Evolutionary conservation across 64 coral and sea anemone genomes (phyloP).

Genomic region (Actinia tenebrosa): DNA sequence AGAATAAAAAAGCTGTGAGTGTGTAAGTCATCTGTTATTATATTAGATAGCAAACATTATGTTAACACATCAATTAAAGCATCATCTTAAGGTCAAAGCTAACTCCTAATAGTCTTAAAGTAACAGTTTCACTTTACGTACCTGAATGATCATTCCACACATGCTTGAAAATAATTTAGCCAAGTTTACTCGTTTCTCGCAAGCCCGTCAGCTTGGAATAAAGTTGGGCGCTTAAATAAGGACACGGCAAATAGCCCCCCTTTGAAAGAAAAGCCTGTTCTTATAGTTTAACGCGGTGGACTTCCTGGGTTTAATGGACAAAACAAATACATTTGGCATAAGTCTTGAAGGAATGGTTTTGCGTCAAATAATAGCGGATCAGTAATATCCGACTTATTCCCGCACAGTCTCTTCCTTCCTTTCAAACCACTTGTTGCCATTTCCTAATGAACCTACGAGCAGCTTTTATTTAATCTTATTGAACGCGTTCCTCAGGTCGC

Average conservation of each 20-base stretch:
- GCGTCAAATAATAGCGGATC: neutral
- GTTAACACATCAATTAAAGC: neutral
- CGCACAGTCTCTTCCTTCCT: neutral
- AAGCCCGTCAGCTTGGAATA: neutral
- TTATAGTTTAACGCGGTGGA: neutral
- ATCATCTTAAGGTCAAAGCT: neutral
- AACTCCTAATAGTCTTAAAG: neutral
- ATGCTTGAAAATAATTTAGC: neutral
- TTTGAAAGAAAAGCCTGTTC: neutral
- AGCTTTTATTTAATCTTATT: conserved; percentile 5
- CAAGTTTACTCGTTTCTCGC: neutral
- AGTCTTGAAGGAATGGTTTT: neutral
- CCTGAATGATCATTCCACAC: neutral
- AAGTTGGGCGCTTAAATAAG: neutral
- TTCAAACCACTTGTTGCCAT: conserved; percentile 1
- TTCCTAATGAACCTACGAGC: neutral
- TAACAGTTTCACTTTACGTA: neutral
- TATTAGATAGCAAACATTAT: neutral
- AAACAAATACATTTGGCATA: conserved; percentile 1
- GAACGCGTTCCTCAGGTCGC: neutral
- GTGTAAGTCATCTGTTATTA: neutral
- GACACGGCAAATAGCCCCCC: neutral
- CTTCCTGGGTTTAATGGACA: neutral
- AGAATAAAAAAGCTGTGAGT: neutral
- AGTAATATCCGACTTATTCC: conserved; percentile 6